Conservation (phyloP, 2,888 invertebrate species). For the Drosophila conformis region DNA sequence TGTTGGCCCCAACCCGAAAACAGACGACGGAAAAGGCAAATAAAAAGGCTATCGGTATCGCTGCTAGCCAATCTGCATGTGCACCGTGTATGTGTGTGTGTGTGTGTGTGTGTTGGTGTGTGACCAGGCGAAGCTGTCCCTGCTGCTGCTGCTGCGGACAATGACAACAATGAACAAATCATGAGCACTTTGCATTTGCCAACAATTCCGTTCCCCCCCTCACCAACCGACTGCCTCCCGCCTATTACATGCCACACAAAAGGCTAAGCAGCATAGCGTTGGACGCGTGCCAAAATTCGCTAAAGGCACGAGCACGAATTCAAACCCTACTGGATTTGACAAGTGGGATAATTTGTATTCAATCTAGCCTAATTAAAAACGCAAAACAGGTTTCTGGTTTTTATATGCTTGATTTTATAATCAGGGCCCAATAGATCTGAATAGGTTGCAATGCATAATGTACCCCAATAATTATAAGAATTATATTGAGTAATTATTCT, state of each 20-base stretch:
- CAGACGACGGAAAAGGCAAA: conserved; percentile 54
- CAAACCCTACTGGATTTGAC: neutral
- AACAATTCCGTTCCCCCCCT: conserved; percentile 16
- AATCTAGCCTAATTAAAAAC: neutral
- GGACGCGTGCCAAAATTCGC: conserved; percentile 34
- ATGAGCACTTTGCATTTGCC: conserved; percentile 73
- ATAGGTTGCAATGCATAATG: neutral
- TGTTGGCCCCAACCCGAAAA: conserved; percentile 52
- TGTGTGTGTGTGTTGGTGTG: conserved; percentile 47
- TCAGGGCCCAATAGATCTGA: neutral
- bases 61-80: conserved; percentile 78
- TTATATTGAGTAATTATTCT: neutral
- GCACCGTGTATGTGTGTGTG: conserved; percentile 45
- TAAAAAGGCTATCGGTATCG: conserved; percentile 80
- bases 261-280: conserved; percentile 54
- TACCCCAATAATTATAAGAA: neutral
- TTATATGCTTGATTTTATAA: neutral
- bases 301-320: conserved; percentile 25
- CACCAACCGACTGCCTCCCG: neutral
- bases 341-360: neutral
- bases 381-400: neutral
- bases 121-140: conserved; percentile 41
- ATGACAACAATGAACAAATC: conserved; percentile 81
- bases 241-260: conserved; percentile 49
- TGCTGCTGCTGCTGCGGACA: conserved; percentile 48